Conservation (phyloP, 2,797 vertebrate species). For the Cottoperca gobio region DNA sequence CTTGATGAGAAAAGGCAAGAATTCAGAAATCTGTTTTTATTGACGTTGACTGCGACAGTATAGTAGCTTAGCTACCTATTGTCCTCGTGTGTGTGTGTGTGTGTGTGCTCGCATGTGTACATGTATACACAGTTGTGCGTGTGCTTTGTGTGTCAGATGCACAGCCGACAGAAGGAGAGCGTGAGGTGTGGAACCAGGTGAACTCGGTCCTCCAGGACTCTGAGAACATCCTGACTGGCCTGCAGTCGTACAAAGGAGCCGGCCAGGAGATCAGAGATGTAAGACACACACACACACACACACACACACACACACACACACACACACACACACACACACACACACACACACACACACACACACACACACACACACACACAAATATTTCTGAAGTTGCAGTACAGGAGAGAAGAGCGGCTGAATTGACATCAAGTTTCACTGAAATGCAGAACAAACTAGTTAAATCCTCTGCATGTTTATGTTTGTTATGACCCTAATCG, state of each 20-base stretch:
- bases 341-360: background rate
- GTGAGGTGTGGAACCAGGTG: conserved; percentile 98
- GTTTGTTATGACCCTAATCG: too few species aligned
- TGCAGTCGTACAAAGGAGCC: conserved; percentile 98
- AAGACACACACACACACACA: conserved; percentile 26
- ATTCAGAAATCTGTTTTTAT: background rate
- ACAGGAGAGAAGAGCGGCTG: background rate
- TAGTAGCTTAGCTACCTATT: background rate
- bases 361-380: too few species aligned
- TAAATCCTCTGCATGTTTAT: background rate
- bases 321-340: background rate
- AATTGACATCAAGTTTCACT: background rate
- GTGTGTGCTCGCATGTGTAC: background rate
- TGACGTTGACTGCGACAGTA: background rate
- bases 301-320: background rate
- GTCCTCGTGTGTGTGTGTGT: background rate
- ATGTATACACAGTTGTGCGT: background rate
- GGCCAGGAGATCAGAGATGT: conserved; percentile 99
- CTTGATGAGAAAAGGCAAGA: conserved; percentile 43
- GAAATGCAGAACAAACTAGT: background rate
- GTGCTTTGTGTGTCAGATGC: conserved; percentile 87
- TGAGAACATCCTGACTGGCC: conserved; percentile 93
- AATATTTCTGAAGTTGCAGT: background rate
- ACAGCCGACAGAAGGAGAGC: conserved; percentile 94
- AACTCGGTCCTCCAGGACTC: conserved; percentile 97